A percentile compares a stretch with the other conserved stretches of the same genome.
These are phyloP conservation scores for Periplaneta americana DNA, from an alignment of 1,140 invertebrate genomes.

Conservation along the genomic window DNA sequence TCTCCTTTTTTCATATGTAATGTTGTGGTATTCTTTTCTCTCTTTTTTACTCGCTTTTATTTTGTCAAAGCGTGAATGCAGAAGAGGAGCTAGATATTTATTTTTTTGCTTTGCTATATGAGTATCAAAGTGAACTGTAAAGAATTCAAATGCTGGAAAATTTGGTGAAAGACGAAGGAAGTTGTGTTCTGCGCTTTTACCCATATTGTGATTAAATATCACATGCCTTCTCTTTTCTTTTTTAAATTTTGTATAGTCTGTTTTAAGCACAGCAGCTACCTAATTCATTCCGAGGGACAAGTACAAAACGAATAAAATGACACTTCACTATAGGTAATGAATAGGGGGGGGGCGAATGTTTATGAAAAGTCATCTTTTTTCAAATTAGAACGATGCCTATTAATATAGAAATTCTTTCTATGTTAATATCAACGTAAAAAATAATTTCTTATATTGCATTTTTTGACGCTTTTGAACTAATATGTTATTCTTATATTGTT, in stretches of 20 bases:
- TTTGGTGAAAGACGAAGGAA: background rate
- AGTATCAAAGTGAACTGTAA: background rate
- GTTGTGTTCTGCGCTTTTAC: background rate
- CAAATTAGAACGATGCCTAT: too few relatives aligned
- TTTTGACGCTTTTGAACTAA: too few relatives aligned
- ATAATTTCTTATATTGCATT: too few relatives aligned
- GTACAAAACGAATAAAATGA: too few relatives aligned
- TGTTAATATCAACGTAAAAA: too few relatives aligned
- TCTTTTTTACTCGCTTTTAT: background rate
- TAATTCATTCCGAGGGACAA: too few relatives aligned
- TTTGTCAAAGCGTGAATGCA: conserved; percentile 1
- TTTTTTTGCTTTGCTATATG: background rate
- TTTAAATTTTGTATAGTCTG: background rate
- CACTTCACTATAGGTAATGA: too few relatives aligned
- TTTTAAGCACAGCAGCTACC: background rate
- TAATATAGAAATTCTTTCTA: too few relatives aligned
- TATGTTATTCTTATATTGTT: too few relatives aligned
- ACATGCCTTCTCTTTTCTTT: background rate
- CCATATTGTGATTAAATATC: background rate
- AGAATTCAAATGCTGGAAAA: background rate
- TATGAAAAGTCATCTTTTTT: too few relatives aligned
- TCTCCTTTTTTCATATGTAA: background rate
- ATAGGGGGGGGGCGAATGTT: too few relatives aligned
- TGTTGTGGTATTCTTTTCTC: background rate
- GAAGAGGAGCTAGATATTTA: background rate